Evolutionary conservation across 2,888 invertebrate genomes (phyloP).

Genomic region (Aphodius granarius): DNA sequence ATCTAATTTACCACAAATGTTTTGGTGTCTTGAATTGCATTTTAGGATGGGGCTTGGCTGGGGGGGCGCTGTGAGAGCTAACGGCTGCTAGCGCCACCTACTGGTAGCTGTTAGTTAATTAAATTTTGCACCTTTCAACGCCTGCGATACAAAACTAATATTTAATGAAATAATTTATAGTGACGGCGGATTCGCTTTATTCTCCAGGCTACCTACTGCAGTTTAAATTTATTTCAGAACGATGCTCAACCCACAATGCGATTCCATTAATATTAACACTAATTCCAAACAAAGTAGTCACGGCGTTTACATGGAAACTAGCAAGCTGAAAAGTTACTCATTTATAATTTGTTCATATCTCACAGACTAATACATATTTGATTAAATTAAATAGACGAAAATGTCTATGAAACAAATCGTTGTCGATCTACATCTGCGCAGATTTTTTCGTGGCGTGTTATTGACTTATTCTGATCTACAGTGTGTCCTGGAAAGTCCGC

Average conservation of each 20-base stretch:
- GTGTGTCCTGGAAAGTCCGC: no score
- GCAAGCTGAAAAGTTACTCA: no score
- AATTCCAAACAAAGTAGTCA: not conserved
- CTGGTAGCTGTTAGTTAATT: slow-evolving; percentile 6
- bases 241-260: not conserved
- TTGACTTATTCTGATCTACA: no score
- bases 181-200: not conserved
- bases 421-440: no score
- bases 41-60: not conserved
- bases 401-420: no score
- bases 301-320: not conserved
- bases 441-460: no score
- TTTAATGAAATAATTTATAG: slow-evolving; percentile 12
- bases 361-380: no score
- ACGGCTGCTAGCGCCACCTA: not conserved
- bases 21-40: slow-evolving; percentile 4
- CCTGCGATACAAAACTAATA: not conserved
- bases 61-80: not conserved
- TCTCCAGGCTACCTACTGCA: not conserved
- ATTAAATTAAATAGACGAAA: no score
- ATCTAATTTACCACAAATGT: slow-evolving; percentile 14
- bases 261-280: not conserved
- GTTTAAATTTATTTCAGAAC: not conserved
- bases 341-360: no score
- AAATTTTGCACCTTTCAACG: slow-evolving; percentile 9